phyloP scores from a whole-genome alignment of 1,140 invertebrate genomes.

The Cydia pomonella region DNA sequence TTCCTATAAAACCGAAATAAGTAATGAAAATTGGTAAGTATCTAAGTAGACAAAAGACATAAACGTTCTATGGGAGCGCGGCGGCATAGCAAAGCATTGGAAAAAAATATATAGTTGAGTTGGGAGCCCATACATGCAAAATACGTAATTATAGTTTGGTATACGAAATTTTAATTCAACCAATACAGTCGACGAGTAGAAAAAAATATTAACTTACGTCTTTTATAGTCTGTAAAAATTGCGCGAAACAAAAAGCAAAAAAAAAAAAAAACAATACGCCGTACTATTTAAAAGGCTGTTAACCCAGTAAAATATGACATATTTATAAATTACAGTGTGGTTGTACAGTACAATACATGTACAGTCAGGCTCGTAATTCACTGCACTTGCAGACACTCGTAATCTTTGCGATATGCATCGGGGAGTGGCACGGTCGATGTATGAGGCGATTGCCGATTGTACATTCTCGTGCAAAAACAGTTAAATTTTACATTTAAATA shows the following conservation, averaged over 20 bases:
- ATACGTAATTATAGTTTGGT: no score
- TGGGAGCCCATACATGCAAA: no score
- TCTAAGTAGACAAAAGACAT: no score
- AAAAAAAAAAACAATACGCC: background rate
- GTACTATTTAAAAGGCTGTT: background rate
- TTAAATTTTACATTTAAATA: no score
- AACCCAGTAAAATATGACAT: background rate
- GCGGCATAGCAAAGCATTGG: no score
- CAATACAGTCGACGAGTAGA: no score
- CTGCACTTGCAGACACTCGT: constrained; percentile 26
- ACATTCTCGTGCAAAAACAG: background rate
- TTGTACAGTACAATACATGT: constrained; percentile 10
- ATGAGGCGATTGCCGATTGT: constrained; percentile 11
- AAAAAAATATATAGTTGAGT: no score
- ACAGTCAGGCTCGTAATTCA: constrained; percentile 26
- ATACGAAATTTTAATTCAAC: no score
- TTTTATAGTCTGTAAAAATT: background rate
- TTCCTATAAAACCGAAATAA: no score
- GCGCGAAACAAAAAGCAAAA: background rate
- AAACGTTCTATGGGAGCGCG: no score
- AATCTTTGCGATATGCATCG: constrained; percentile 29
- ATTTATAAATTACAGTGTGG: background rate
- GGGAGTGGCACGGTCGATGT: constrained; percentile 20
- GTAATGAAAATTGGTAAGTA: no score
- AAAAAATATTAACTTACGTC: no score